These are phyloP conservation scores for Lamprotornis superbus DNA, from an alignment of 2,113 vertebrate species.

Conservation along the genomic window DNA sequence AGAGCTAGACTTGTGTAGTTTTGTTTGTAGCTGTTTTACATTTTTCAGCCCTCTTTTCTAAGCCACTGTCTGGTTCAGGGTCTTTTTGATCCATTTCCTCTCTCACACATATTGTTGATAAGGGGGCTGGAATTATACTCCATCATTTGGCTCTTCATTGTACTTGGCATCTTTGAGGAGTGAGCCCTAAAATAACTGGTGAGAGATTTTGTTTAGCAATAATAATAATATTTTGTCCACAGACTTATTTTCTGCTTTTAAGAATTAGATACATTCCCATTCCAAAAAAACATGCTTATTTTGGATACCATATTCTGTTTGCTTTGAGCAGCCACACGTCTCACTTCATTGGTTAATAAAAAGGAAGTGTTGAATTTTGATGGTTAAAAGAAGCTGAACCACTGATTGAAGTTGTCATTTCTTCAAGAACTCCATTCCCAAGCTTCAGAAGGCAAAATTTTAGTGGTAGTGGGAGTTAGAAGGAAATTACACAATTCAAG, in stretches of 20 bases:
- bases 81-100: not conserved
- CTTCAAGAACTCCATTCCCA: not conserved
- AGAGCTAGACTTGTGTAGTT: not conserved
- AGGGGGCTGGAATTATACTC: not conserved
- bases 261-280: not conserved
- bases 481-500: conserved; percentile 11
- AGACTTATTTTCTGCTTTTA: not conserved
- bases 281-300: not conserved
- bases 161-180: not conserved
- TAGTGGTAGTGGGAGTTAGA: not conserved
- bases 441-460: not conserved
- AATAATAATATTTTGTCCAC: not conserved
- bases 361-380: not conserved
- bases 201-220: not conserved
- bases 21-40: not conserved
- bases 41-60: not conserved
- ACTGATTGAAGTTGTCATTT: not conserved
- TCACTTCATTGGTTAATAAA: not conserved
- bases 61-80: not conserved
- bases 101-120: not conserved
- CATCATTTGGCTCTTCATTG: not conserved
- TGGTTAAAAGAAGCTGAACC: not conserved
- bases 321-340: not conserved
- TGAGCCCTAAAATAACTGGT: not conserved
- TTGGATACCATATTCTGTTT: not conserved